These are phyloP conservation scores for Synanthedon tipuliformis DNA, from an alignment of 2,888 invertebrate species.

Conservation along the genomic window DNA sequence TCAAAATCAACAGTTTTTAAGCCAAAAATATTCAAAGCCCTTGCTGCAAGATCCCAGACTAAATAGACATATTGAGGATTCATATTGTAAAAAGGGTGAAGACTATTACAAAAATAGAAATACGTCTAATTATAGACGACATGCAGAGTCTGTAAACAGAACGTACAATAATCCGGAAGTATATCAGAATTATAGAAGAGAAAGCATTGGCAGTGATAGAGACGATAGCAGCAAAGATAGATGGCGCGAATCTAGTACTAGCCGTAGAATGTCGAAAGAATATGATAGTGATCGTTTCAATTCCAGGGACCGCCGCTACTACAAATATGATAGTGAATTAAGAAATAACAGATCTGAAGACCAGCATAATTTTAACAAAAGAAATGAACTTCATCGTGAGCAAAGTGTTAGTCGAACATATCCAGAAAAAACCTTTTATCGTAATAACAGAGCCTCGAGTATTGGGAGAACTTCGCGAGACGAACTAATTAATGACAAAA, in stretches of 20 bases:
- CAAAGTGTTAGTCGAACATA: slow-evolving; percentile 17
- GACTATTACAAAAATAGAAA: slow-evolving; percentile 30
- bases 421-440: slow-evolving; percentile 7
- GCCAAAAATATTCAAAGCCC: slow-evolving; percentile 5
- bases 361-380: no score
- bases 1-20: slow-evolving; percentile 1
- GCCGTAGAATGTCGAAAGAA: slow-evolving; percentile 14
- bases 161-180: slow-evolving; percentile 15
- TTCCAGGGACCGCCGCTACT: slow-evolving; percentile 12
- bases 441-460: slow-evolving; percentile 16
- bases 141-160: slow-evolving; percentile 14
- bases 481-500: slow-evolving; percentile 11
- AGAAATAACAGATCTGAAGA: slow-evolving; percentile 8
- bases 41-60: slow-evolving; percentile 35
- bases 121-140: slow-evolving; percentile 6
- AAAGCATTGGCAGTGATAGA: slow-evolving; percentile 21
- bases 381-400: no score
- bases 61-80: slow-evolving; percentile 31
- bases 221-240: slow-evolving; percentile 2
- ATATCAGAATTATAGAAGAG: slow-evolving; percentile 21
- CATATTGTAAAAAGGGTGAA: slow-evolving; percentile 15
- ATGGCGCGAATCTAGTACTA: slow-evolving; percentile 16
- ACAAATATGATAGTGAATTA: slow-evolving; percentile 10
- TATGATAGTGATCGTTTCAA: slow-evolving; percentile 14
- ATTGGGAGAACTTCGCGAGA: slow-evolving; percentile 9